Evolutionary conservation across 2,888 invertebrate species (phyloP), one percentile per base, ranked within the genome.

Genomic region (Trachelus troglodyta): DNA sequence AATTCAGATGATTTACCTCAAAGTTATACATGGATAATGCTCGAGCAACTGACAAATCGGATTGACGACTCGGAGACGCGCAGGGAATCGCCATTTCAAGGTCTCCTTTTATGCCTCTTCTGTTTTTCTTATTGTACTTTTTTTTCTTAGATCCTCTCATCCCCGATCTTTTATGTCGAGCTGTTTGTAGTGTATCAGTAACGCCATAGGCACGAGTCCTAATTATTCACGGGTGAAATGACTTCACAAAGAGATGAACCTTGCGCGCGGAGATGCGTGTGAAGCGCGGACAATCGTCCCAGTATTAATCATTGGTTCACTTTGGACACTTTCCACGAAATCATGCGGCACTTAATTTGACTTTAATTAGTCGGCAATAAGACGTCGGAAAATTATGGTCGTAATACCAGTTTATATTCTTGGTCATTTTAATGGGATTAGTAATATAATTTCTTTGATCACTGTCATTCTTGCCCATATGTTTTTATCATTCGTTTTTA

Each of bases 1-100:
- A 56, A 23, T 56, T 23, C 40, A 9, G 9, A 56, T 2, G 40
- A 56, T 56, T 56, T 56, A 23, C 40, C 15, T 56, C 15, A 56
- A 56, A 56, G 23, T 23, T 56, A 56, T 23, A 56, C 23, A 23
- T 6, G 23, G 40, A 40, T 1, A 23, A 23, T 56, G 40, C 40
- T 56, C 40, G 40, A 23, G 40, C 40, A 23, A 6, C 40, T 56
- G 40, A 56, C 40, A 56, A 23, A 56, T 23, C 23, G 23, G 23
- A 56, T 56, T 56, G 40, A 56, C 23, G 23, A 56, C 40, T 56
- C 40, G 40, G 80, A 80, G 84, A 86, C 82, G 83, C 81, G 83
- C 82, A 84, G 81, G 81, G 81, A 87, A 87, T 87, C 83, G 86
- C 85, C 85, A 85, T 87, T 89, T 85, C 85, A 86, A 84, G 85